Evolutionary conservation across 2,888 invertebrate species (phyloP).

Genomic region (Eupithecia insigniata): DNA sequence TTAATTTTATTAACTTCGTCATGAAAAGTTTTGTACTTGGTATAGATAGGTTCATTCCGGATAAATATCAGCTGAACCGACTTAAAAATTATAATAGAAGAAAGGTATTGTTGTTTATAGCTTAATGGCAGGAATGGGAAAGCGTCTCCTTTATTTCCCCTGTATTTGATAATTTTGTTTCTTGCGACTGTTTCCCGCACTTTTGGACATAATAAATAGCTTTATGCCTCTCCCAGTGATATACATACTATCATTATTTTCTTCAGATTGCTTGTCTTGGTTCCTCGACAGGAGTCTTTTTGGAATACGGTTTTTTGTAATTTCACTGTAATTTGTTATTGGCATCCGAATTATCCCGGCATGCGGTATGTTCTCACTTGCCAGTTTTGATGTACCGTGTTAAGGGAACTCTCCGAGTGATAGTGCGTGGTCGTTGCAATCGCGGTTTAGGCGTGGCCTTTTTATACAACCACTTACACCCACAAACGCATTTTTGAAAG

Average conservation of each 20-base stretch:
- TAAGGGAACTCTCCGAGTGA: neutral
- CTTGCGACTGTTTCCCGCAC: neutral
- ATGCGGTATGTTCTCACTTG: neutral
- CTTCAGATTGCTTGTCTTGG: neutral
- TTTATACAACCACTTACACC: neutral
- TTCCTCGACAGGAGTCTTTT: neutral
- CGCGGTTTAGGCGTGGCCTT: neutral
- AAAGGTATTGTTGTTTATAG: neutral
- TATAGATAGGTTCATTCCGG: neutral
- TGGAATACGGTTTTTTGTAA: neutral
- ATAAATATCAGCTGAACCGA: neutral
- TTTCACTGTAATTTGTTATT: neutral
- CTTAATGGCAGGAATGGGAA: neutral
- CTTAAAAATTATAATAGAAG: neutral
- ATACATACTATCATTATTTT: neutral
- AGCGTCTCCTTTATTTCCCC: neutral
- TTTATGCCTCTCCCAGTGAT: neutral
- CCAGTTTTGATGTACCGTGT: neutral
- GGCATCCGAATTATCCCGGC: neutral
- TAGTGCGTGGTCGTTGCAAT: neutral
- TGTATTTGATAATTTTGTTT: neutral
- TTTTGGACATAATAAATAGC: neutral
- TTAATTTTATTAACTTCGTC: conserved; percentile 31
- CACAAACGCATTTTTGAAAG: neutral
- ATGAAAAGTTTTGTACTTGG: neutral